Conservation (phyloP, 2,888 invertebrate species). For the Acanthacorydalis orientalis region DNA sequence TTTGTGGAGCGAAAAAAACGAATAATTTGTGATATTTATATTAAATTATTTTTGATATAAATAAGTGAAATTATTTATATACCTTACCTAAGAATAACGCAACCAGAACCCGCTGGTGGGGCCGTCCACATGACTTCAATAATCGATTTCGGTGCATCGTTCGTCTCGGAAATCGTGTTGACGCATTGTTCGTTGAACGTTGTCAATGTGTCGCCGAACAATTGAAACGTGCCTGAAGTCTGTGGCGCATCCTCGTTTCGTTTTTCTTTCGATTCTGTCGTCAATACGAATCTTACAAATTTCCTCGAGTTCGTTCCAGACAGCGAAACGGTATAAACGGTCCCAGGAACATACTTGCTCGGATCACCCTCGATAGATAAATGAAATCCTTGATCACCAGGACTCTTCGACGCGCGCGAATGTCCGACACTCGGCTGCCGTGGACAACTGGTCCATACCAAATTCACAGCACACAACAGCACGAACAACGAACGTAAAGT, state of each 20-base stretch:
- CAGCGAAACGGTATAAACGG: constrained; percentile 61
- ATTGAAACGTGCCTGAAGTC: constrained; percentile 51
- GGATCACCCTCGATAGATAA: constrained; percentile 65
- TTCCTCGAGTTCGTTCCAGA: constrained; percentile 54
- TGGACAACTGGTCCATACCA: constrained; percentile 22
- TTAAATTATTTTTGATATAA: background rate
- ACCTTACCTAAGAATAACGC: constrained; percentile 64
- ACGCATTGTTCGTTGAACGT: constrained; percentile 69
- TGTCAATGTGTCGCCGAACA: constrained; percentile 44
- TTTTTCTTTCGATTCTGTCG: constrained; percentile 45
- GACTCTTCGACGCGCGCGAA: constrained; percentile 34
- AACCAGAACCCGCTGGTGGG: constrained; percentile 69
- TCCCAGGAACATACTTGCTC: constrained; percentile 66
- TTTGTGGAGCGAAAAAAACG: no score
- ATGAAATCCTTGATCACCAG: constrained; percentile 76
- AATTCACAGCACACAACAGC: constrained; percentile 10
- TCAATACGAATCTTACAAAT: constrained; percentile 65
- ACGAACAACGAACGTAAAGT: constrained; percentile 7
- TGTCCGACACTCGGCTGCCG: constrained; percentile 28
- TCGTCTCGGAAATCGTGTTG: constrained; percentile 68
- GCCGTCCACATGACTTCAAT: constrained; percentile 84
- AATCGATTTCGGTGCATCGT: constrained; percentile 63
- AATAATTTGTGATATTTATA: background rate
- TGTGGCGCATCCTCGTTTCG: constrained; percentile 29
- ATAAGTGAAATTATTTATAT: background rate